Conservation (phyloP, 2,888 invertebrate species). For the Lepetodrilus schrolli region DNA sequence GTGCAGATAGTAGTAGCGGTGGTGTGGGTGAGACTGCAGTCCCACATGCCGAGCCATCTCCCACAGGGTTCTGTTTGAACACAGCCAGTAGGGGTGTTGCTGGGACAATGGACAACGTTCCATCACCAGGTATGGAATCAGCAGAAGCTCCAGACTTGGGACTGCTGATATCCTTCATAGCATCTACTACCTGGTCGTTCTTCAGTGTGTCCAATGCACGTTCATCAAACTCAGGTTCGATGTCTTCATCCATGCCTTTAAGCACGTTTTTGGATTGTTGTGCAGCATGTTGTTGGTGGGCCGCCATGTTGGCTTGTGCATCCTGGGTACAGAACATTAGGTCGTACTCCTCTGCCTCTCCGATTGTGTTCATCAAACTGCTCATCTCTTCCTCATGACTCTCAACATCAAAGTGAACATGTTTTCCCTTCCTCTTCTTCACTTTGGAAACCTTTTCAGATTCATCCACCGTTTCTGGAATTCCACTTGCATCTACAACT, state of each 20-base stretch:
- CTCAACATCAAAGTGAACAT: constrained; percentile 10
- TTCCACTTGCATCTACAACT: neutral
- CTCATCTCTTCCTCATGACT: constrained; percentile 43
- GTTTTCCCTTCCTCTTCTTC: neutral
- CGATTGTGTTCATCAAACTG: constrained; percentile 50
- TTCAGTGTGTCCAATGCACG: neutral
- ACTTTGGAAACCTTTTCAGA: neutral
- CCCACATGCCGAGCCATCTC: neutral
- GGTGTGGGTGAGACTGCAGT: no score
- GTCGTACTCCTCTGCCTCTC: constrained; percentile 66
- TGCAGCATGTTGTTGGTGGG: neutral
- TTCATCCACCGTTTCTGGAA: neutral
- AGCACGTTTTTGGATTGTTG: neutral
- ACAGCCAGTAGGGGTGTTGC: neutral
- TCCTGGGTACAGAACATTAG: constrained; percentile 65
- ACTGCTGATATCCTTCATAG: neutral
- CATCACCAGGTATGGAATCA: neutral
- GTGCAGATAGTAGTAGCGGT: no score
- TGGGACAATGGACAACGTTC: neutral
- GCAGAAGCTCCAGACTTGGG: neutral
- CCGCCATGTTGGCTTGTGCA: constrained; percentile 46
- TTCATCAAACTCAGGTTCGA: constrained; percentile 33
- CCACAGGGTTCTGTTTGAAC: neutral
- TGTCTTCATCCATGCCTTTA: constrained; percentile 3
- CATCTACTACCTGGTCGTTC: neutral